Percentiles rank a stretch among this genome's conserved stretches.
These are phyloP conservation scores for Pantherophis alleghaniensis DNA, from an alignment of 2,797 vertebrate species.

Conservation along the genomic window DNA sequence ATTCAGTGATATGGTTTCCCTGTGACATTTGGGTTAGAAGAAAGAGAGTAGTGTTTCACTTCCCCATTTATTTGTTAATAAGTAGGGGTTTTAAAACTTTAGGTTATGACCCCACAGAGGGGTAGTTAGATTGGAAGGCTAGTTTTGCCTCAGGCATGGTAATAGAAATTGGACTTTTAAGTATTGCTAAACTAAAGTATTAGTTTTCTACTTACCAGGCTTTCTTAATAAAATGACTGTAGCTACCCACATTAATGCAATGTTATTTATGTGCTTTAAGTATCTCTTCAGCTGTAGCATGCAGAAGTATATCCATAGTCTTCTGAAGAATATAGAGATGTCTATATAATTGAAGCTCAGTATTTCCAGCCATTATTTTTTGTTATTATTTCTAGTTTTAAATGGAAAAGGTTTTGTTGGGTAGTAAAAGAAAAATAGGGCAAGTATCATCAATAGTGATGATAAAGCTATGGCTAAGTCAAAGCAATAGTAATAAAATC, in stretches of 20 bases:
- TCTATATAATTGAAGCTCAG: background rate
- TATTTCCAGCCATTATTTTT: background rate
- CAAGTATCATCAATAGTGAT: background rate
- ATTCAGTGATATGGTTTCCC: background rate
- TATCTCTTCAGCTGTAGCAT: background rate
- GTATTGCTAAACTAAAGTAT: background rate
- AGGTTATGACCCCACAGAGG: background rate
- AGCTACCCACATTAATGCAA: background rate
- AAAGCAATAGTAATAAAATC: background rate
- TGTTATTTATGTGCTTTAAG: background rate
- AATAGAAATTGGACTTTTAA: background rate
- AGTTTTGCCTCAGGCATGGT: background rate
- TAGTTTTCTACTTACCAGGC: background rate
- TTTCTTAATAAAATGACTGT: background rate
- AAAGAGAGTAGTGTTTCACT: background rate
- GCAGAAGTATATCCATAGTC: background rate
- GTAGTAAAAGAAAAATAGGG: background rate
- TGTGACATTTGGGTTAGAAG: background rate
- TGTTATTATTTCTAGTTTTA: background rate
- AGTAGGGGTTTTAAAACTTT: background rate
- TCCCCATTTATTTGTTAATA: background rate
- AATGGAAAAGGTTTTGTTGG: background rate
- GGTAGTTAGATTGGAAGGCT: background rate
- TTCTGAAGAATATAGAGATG: background rate
- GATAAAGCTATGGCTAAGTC: background rate